Percentiles rank a stretch among this genome's conserved stretches.
Conservation (phyloP, 2,888 invertebrate species). For the Leptopilina drosophilae region DNA sequence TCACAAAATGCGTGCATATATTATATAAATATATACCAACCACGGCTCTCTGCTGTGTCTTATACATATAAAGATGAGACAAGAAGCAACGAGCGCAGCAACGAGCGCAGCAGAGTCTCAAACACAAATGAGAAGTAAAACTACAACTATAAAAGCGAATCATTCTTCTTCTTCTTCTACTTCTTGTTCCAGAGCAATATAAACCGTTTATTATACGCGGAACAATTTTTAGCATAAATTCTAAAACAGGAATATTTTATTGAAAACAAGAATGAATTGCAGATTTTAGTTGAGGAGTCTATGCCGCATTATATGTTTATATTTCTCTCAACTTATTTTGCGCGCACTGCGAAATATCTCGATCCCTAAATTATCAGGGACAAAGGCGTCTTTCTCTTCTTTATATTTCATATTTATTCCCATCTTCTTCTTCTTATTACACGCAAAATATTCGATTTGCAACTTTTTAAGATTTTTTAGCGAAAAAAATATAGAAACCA, state of each 20-base stretch:
- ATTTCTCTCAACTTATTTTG: too few relatives aligned
- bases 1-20: constrained; percentile 6
- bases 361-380: too few relatives aligned
- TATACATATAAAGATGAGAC: constrained; percentile 23
- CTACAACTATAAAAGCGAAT: background rate
- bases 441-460: too few relatives aligned
- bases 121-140: background rate
- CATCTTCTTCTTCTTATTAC: too few relatives aligned
- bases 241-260: background rate
- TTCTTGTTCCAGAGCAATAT: background rate
- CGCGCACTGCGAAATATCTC: too few relatives aligned
- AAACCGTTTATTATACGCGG: constrained; percentile 23
- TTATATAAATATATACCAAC: constrained; percentile 10
- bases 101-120: background rate
- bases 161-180: background rate
- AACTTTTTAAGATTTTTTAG: too few relatives aligned
- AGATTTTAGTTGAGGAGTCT: background rate
- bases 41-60: background rate
- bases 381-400: too few relatives aligned
- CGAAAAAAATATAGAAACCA: too few relatives aligned
- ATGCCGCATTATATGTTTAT: background rate
- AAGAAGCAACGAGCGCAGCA: background rate
- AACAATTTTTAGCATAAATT: constrained; percentile 20
- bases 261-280: constrained; percentile 17
- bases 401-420: too few relatives aligned